phyloP scores from a whole-genome alignment of 1,140 invertebrate species.

The Drosophila sp. region DNA sequence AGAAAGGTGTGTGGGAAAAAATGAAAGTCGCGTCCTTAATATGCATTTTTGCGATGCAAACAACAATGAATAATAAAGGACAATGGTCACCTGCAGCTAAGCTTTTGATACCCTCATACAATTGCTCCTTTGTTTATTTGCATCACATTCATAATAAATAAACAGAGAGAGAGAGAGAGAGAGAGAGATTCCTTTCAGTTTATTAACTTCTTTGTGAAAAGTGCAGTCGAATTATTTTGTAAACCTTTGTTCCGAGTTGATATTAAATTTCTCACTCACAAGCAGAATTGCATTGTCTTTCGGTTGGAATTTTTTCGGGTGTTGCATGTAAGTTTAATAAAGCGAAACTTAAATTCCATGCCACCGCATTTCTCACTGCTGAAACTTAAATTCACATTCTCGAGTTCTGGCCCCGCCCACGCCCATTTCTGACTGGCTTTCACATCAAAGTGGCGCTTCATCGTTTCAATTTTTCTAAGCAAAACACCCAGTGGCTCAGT shows the following conservation, averaged over 20 bases:
- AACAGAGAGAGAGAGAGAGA: too few species aligned
- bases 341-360: neutral
- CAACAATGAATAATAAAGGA: too few species aligned
- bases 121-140: too few species aligned
- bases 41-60: too few species aligned
- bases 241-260: too few species aligned
- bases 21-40: too few species aligned
- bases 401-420: neutral
- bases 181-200: neutral
- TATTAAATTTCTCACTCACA: too few species aligned
- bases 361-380: too few species aligned
- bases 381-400: neutral
- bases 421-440: neutral
- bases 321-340: neutral
- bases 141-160: too few species aligned
- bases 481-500: constrained; percentile 36
- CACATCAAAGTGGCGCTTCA: neutral
- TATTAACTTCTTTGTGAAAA: neutral
- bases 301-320: neutral
- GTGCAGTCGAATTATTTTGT: neutral
- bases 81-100: too few species aligned
- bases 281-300: neutral
- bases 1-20: too few species aligned
- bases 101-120: too few species aligned
- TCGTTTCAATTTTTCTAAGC: constrained; percentile 29